phyloP scores from a whole-genome alignment of 2,888 invertebrate genomes.

The Drosophila hamatofila region DNA sequence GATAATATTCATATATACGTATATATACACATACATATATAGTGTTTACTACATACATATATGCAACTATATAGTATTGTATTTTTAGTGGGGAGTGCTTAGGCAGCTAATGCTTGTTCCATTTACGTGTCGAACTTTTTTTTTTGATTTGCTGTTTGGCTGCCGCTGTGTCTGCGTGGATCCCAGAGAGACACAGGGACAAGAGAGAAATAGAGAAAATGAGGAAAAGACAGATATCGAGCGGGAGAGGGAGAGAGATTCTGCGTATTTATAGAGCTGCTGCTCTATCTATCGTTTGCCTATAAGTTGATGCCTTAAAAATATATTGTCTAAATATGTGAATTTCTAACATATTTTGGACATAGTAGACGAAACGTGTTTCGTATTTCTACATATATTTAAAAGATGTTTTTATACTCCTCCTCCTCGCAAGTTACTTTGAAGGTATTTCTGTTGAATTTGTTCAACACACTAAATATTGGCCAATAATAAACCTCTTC shows the following conservation, averaged over 20 bases:
- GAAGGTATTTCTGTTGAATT: not conserved
- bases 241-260: not conserved
- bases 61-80: constrained; percentile 42
- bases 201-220: not conserved
- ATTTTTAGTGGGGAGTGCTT: constrained; percentile 43
- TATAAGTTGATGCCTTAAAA: constrained; percentile 49
- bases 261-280: constrained; percentile 56
- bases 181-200: not conserved
- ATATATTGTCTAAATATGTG: constrained; percentile 52
- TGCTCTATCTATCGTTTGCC: constrained; percentile 22
- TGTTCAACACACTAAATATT: too few species aligned
- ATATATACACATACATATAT: constrained; percentile 21
- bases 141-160: constrained; percentile 44
- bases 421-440: not conserved
- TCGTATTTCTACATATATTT: constrained; percentile 4
- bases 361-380: constrained; percentile 23
- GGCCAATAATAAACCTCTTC: too few species aligned
- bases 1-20: constrained; percentile 19
- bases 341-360: constrained; percentile 29
- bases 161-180: constrained; percentile 10
- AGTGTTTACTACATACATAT: constrained; percentile 23
- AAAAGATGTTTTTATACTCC: not conserved
- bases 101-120: constrained; percentile 63
- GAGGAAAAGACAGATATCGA: not conserved
- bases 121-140: constrained; percentile 61